Percentiles rank a stretch among this genome's conserved stretches.
Evolutionary conservation across 2,888 invertebrate species (phyloP).

Genomic region (Orthosia cruda): DNA sequence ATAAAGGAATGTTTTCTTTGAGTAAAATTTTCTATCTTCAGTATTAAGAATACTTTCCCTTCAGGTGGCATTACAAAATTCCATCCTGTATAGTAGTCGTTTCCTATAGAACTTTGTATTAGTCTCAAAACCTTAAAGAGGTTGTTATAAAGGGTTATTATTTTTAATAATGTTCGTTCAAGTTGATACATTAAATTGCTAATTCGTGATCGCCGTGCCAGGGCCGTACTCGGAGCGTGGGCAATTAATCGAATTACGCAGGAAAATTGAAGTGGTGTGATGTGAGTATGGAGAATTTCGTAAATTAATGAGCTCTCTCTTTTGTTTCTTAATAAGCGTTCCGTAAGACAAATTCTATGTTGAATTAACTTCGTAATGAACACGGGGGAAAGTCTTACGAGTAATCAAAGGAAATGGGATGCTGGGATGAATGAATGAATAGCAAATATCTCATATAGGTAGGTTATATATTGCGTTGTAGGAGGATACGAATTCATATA

Average conservation of each 20-base stretch:
- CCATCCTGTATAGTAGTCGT: conserved; percentile 39
- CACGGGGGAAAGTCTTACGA: conserved; percentile 18
- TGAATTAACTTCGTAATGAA: conserved; percentile 53
- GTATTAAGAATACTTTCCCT: too few relatives aligned
- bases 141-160: conserved; percentile 66
- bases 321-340: conserved; percentile 48
- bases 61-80: too few relatives aligned
- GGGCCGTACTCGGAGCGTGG: conserved; percentile 31
- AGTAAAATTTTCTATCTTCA: too few relatives aligned
- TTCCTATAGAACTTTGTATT: conserved; percentile 45
- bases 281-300: conserved; percentile 41
- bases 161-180: conserved; percentile 60
- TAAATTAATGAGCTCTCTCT: conserved; percentile 51
- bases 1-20: too few relatives aligned
- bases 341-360: conserved; percentile 46
- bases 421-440: conserved; percentile 42
- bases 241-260: conserved; percentile 26
- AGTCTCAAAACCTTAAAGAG: conserved; percentile 61
- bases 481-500: background rate
- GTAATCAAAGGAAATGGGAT: conserved; percentile 49
- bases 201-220: conserved; percentile 41
- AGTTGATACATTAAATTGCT: conserved; percentile 50
- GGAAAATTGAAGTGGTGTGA: conserved; percentile 38
- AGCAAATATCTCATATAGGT: conserved; percentile 23
- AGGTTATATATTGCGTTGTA: background rate